Evolutionary conservation across 2,797 vertebrate genomes (phyloP).

Genomic region (Aselliscus stoliczkanus): DNA sequence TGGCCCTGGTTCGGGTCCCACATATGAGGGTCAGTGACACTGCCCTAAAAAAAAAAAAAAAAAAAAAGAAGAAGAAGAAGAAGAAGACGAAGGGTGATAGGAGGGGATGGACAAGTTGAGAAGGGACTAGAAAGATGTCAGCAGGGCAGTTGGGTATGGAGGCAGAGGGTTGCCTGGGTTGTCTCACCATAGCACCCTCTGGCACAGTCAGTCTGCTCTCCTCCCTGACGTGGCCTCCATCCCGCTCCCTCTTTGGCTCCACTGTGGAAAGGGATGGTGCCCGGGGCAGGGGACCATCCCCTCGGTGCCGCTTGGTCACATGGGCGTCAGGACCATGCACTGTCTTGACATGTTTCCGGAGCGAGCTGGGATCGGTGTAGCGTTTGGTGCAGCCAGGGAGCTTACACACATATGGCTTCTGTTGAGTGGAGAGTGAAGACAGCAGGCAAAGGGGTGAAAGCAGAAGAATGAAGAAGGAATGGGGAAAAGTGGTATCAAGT

Average conservation of each 20-base stretch:
- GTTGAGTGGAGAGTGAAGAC: background rate
- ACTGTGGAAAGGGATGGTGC: slow-evolving; percentile 71
- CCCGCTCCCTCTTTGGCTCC: slow-evolving; percentile 91
- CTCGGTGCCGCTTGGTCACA: slow-evolving; percentile 96
- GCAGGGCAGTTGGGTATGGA: background rate
- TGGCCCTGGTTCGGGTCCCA: no score
- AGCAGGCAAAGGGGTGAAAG: background rate
- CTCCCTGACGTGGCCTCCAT: slow-evolving; percentile 81
- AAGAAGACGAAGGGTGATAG: no score
- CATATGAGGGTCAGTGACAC: no score
- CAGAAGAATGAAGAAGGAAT: background rate
- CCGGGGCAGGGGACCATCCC: slow-evolving; percentile 86
- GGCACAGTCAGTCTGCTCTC: slow-evolving; percentile 91
- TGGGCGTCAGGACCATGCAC: slow-evolving; percentile 97
- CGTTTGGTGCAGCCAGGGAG: slow-evolving; percentile 97
- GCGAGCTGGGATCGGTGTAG: slow-evolving; percentile 97
- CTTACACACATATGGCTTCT: slow-evolving; percentile 99
- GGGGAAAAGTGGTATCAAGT: background rate
- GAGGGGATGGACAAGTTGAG: background rate
- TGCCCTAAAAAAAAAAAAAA: no score
- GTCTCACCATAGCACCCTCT: slow-evolving; percentile 87
- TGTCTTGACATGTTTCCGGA: slow-evolving; percentile 97
- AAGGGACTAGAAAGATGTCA: background rate
- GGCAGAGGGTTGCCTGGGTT: background rate
- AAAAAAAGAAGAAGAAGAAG: no score